Conservation (phyloP, 2,888 invertebrate species). For the Yponomeuta plumbellus region DNA sequence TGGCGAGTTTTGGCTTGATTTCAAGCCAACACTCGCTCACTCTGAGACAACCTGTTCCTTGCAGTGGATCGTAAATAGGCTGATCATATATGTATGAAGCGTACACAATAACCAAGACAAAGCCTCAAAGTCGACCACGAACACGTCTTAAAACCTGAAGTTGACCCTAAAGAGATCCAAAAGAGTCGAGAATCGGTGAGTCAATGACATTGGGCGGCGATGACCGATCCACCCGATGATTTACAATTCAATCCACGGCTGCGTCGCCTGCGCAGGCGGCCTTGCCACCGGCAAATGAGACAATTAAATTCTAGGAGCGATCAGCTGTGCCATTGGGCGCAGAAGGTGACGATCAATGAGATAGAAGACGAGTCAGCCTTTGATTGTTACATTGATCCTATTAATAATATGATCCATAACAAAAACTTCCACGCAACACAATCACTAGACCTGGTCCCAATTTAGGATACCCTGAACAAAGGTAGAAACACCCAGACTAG, state of each 20-base stretch:
- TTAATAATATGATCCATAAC: background rate
- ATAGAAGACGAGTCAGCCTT: background rate
- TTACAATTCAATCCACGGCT: slow-evolving; percentile 8
- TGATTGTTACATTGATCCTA: background rate
- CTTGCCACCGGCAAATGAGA: slow-evolving; percentile 9
- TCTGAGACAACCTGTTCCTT: too few relatives aligned
- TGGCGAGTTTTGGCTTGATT: too few relatives aligned
- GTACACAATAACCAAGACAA: too few relatives aligned
- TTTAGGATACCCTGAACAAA: too few relatives aligned
- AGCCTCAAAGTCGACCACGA: too few relatives aligned
- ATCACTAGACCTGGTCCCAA: too few relatives aligned
- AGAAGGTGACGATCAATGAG: slow-evolving; percentile 9
- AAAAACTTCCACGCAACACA: too few relatives aligned
- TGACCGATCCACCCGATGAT: background rate
- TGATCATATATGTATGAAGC: too few relatives aligned
- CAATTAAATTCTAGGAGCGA: slow-evolving; percentile 11
- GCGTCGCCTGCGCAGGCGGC: slow-evolving; percentile 1
- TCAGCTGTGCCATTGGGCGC: background rate
- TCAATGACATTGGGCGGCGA: slow-evolving; percentile 12
- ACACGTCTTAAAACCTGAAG: background rate
- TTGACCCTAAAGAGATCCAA: background rate
- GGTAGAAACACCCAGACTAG: too few relatives aligned
- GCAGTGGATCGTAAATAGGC: too few relatives aligned
- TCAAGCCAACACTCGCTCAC: too few relatives aligned
- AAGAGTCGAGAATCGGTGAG: background rate